A percentile compares a stretch with the other conserved stretches of the same genome.
Conservation (phyloP, 2,113 vertebrate genomes). For the Strix aluco region DNA sequence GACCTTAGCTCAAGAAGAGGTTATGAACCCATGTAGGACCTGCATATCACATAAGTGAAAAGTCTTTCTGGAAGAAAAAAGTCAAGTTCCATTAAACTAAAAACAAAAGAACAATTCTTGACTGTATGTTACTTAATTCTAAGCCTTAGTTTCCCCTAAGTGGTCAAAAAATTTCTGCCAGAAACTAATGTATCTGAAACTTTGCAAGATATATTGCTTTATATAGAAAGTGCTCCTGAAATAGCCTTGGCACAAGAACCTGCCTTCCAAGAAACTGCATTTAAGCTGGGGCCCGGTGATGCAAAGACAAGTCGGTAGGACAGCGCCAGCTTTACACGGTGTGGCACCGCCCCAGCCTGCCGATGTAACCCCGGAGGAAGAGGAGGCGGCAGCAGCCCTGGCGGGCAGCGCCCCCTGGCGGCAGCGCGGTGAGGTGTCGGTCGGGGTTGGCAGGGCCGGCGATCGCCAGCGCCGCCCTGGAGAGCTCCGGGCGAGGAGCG, state of each 20-base stretch:
- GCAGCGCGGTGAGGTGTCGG: neutral
- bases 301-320: neutral
- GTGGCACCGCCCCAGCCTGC: accelerated
- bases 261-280: neutral
- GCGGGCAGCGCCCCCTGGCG: neutral
- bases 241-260: accelerated
- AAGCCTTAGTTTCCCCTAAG: neutral
- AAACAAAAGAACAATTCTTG: neutral
- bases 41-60: neutral
- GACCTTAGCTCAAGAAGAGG: neutral
- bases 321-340: too few relatives aligned
- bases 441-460: too few relatives aligned
- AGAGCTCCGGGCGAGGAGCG: too few relatives aligned
- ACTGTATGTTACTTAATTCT: neutral
- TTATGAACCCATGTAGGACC: neutral
- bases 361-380: too few relatives aligned
- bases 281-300: accelerated
- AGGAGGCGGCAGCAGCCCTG: neutral
- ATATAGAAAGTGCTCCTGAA: neutral
- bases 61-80: neutral
- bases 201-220: neutral
- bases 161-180: neutral
- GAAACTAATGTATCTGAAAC: neutral
- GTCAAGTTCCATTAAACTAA: neutral
- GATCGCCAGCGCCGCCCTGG: too few relatives aligned